A percentile compares a stretch with the other conserved stretches of the same genome.
These are phyloP conservation scores for Drosophila mercatorum DNA, from an alignment of 2,888 invertebrate genomes.

Conservation along the genomic window DNA sequence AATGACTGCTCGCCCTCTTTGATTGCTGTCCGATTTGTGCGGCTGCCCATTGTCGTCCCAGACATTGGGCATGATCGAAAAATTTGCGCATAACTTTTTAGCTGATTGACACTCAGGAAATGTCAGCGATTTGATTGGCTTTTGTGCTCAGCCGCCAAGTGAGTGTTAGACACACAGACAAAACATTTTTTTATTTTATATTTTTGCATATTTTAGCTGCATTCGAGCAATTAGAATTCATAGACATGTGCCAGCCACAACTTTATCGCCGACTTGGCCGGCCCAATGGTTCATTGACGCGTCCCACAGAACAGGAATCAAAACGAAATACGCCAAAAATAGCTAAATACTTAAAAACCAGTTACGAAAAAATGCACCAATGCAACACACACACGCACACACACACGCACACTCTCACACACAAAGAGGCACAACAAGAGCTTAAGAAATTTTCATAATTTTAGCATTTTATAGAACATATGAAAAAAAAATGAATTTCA, in stretches of 20 bases:
- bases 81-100: slow-evolving; percentile 48
- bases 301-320: slow-evolving; percentile 75
- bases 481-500: slow-evolving; percentile 26
- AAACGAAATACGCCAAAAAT: slow-evolving; percentile 81
- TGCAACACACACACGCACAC: slow-evolving; percentile 17
- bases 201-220: slow-evolving; percentile 67
- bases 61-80: slow-evolving; percentile 55
- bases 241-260: slow-evolving; percentile 68
- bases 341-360: slow-evolving; percentile 74
- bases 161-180: slow-evolving; percentile 65
- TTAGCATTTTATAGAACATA: slow-evolving; percentile 76
- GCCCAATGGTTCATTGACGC: slow-evolving; percentile 70
- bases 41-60: slow-evolving; percentile 31
- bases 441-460: slow-evolving; percentile 73
- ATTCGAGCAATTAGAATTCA: slow-evolving; percentile 73
- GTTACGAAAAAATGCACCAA: slow-evolving; percentile 62
- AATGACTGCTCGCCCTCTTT: slow-evolving; percentile 37
- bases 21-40: slow-evolving; percentile 64
- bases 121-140: slow-evolving; percentile 79
- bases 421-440: slow-evolving; percentile 20
- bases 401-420: slow-evolving; percentile 17
- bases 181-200: slow-evolving; percentile 25
- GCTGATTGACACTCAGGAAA: slow-evolving; percentile 81
- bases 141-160: slow-evolving; percentile 70
- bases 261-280: slow-evolving; percentile 38